A percentile compares a stretch with the other conserved stretches of the same genome.
Evolutionary conservation across 2,888 invertebrate species (phyloP).

Genomic region (Macrophya alboannulata): DNA sequence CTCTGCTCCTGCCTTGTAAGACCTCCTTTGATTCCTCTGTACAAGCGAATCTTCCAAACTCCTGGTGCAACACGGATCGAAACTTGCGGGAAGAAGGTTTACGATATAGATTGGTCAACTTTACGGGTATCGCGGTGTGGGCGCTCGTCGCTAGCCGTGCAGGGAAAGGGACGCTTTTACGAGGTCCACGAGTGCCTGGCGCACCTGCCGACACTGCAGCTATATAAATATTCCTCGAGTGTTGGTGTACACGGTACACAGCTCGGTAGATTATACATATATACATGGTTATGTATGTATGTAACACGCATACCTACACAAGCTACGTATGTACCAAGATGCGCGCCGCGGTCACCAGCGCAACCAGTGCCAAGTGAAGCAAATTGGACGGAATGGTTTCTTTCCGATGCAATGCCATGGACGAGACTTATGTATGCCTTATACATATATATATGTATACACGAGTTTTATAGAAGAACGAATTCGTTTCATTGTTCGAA

Average conservation of each 20-base stretch:
- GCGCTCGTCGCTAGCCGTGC: constrained; percentile 25
- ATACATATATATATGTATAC: no score
- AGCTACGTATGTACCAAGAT: background rate
- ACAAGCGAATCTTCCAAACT: constrained; percentile 37
- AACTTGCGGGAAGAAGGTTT: constrained; percentile 42
- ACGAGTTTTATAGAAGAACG: background rate
- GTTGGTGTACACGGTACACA: constrained; percentile 30
- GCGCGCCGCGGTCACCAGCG: background rate
- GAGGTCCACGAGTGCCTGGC: constrained; percentile 45
- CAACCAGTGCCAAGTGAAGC: constrained; percentile 49
- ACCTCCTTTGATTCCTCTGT: constrained; percentile 23
- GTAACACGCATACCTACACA: background rate
- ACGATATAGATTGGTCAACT: constrained; percentile 55
- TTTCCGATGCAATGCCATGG: constrained; percentile 35
- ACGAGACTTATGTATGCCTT: constrained; percentile 10
- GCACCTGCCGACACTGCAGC: constrained; percentile 55
- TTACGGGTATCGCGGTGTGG: constrained; percentile 41
- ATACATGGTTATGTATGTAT: background rate
- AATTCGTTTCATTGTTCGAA: background rate
- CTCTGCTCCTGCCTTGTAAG: background rate
- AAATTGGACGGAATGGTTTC: constrained; percentile 52
- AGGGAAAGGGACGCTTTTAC: constrained; percentile 51
- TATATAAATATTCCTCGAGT: constrained; percentile 50
- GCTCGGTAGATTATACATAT: constrained; percentile 1
- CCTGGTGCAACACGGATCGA: constrained; percentile 23